Conservation (phyloP, 2,888 invertebrate genomes). For the Plagodis dolabraria region DNA sequence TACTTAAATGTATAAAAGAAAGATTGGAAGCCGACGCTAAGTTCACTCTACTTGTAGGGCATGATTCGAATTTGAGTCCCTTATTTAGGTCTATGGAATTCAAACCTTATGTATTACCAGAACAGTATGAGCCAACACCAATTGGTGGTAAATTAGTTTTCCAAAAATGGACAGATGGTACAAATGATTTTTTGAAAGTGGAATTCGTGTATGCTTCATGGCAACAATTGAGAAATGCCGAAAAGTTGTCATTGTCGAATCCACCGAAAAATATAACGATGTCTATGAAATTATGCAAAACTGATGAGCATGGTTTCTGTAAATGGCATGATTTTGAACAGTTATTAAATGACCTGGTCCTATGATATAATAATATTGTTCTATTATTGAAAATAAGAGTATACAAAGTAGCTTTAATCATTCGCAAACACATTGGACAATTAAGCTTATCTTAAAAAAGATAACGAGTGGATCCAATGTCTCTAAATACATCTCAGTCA, state of each 20-base stretch:
- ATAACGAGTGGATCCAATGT: no score
- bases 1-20: slow-evolving; percentile 56
- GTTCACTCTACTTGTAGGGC: slow-evolving; percentile 61
- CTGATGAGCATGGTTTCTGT: slow-evolving; percentile 55
- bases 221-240: slow-evolving; percentile 55
- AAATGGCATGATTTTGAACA: slow-evolving; percentile 52
- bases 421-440: no score
- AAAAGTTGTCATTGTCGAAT: slow-evolving; percentile 43
- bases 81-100: slow-evolving; percentile 55
- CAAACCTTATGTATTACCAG: slow-evolving; percentile 50
- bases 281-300: slow-evolving; percentile 50
- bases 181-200: slow-evolving; percentile 55
- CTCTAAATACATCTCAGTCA: no score
- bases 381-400: neutral
- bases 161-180: slow-evolving; percentile 62
- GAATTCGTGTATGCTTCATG: slow-evolving; percentile 62
- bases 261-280: slow-evolving; percentile 55
- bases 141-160: slow-evolving; percentile 71
- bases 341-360: slow-evolving; percentile 31
- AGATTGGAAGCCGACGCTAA: slow-evolving; percentile 45
- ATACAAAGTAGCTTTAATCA: no score
- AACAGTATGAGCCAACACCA: slow-evolving; percentile 63
- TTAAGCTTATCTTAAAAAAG: no score
- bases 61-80: slow-evolving; percentile 66
- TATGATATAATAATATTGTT: slow-evolving; percentile 4